Conservation (phyloP, 2,888 invertebrate species). For the Drosophila neotestacea region DNA sequence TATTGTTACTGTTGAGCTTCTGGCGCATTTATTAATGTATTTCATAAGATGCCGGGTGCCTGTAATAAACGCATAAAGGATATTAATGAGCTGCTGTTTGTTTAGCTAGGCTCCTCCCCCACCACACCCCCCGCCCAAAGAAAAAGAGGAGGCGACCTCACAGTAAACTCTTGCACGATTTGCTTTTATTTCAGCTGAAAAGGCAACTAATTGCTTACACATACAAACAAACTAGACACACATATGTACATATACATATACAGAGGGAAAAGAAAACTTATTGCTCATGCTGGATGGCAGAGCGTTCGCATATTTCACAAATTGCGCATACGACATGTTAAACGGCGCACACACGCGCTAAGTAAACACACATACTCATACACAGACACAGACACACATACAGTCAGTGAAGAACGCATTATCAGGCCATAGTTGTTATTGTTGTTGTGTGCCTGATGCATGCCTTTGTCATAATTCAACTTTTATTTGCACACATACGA, state of each 20-base stretch:
- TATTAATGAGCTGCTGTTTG: constrained; percentile 77
- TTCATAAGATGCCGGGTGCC: constrained; percentile 64
- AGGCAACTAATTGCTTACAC: constrained; percentile 78
- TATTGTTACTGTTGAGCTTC: constrained; percentile 23
- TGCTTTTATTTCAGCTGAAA: constrained; percentile 76
- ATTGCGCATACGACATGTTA: constrained; percentile 79
- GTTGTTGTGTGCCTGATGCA: constrained; percentile 52
- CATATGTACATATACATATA: constrained; percentile 17
- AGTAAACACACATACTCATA: constrained; percentile 21
- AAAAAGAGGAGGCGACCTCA: neutral
- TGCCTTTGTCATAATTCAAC: constrained; percentile 74
- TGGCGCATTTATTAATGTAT: constrained; percentile 67
- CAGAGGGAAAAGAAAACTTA: constrained; percentile 49
- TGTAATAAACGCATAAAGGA: constrained; percentile 78
- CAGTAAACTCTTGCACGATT: constrained; percentile 55
- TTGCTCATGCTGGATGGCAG: constrained; percentile 66
- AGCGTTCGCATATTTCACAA: constrained; percentile 73
- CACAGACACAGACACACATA: constrained; percentile 23
- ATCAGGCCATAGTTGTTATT: constrained; percentile 64
- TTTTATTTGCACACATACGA: constrained; percentile 65
- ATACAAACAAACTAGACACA: constrained; percentile 37
- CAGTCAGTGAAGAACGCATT: constrained; percentile 60
- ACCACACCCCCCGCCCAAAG: neutral
- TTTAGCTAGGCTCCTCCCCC: constrained; percentile 20
- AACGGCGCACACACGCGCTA: constrained; percentile 60